Base-by-base conservation (phyloP, 2,888 invertebrate genomes). In the Agrotis segetum region DNA sequence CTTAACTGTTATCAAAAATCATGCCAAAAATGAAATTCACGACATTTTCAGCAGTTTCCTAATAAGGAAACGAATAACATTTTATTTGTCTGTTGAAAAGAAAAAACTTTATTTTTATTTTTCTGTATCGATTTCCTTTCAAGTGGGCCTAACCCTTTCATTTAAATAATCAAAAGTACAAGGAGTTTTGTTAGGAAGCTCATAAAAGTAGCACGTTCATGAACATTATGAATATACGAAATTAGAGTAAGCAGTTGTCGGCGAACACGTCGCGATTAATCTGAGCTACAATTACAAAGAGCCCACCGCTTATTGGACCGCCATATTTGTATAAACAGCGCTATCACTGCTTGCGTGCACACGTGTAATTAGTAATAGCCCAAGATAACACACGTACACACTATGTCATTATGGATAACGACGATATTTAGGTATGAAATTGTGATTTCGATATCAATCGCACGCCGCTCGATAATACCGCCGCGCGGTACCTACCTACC, bases 321-420 rank as follows among this genome's bases (percentile, higher is more conserved):
- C 85, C 88, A 89, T 88, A 86, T 88, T 87, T 88, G 88, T 88
- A 89, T 88, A 88, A 89, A 89, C 87, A 88, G 71, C 86, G 83
- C 89, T 92, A 92, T 92, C 92, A 84, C 88, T 80, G 87, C 87
- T 91, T 88, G 93, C 94, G 94, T 95, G 95, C 88, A 88, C 89
- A 89, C 87, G 87, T 86, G 93, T 93, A 94, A 95, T 95, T 95
- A 95, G 94, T 92, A 89, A 91, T 91, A 90, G 88, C 82, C 84
- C 76, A 83, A 89, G 92, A 93, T 92, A 92, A 92, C 89, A 88
- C 86, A 86, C 88, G 87, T 85, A 85, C 86, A 87, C 85, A 85
- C 87, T 84, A 85, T 90, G 92, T 92, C 91, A 94, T 92, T 94
- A 93, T 87, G 86, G 87, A 87, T 87, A 86, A 89, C 92, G 88